Evolutionary conservation across 2,888 invertebrate species (phyloP).

Genomic region (Choreutis nemorana): DNA sequence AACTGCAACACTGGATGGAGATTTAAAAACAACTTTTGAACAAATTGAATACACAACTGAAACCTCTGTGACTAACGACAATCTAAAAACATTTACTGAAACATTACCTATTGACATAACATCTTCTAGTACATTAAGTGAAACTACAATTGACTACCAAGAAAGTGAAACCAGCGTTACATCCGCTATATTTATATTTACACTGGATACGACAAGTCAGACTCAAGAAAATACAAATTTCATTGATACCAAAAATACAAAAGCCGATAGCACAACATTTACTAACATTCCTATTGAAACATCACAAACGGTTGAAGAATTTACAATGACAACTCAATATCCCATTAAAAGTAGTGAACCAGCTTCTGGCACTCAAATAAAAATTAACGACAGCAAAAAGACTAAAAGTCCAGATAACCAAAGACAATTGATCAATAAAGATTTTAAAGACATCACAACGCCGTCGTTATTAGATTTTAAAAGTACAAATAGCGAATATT

Average conservation of each 20-base stretch:
- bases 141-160: conserved; percentile 9
- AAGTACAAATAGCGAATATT: conserved; percentile 36
- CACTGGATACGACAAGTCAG: conserved; percentile 8
- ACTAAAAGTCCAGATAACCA: conserved; percentile 54
- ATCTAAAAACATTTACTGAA: too few relatives aligned
- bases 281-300: neutral
- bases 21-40: conserved; percentile 4
- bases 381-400: conserved; percentile 34
- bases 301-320: neutral
- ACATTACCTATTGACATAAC: conserved; percentile 8
- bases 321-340: neutral
- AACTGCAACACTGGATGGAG: conserved; percentile 22
- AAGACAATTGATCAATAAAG: conserved; percentile 44
- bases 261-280: neutral
- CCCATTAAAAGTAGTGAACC: neutral
- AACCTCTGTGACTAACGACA: neutral
- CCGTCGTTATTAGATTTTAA: too few relatives aligned
- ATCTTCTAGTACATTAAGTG: conserved; percentile 9
- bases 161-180: conserved; percentile 12
- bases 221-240: too few relatives aligned
- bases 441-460: too few relatives aligned
- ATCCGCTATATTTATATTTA: conserved; percentile 5
- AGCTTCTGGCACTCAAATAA: neutral
- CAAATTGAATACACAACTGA: neutral
- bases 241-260: too few relatives aligned